Percentiles rank a stretch among this genome's conserved stretches.
Conservation (phyloP, 1,140 invertebrate genomes). For the Branchinecta lynchi region DNA sequence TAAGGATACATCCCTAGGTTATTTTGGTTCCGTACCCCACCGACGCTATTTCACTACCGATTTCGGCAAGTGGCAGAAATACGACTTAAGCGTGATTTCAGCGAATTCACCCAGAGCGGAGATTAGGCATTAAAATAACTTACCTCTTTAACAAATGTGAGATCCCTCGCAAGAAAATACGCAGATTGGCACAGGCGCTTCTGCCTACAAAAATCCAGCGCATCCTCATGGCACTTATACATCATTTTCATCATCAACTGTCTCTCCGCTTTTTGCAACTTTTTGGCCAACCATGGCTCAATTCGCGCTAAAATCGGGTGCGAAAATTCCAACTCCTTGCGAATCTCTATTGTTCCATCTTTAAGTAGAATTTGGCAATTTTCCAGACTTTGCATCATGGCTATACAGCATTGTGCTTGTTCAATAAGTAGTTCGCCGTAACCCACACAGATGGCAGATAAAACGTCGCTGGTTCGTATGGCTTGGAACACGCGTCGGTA, state of each 20-base stretch:
- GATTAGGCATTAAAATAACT: neutral
- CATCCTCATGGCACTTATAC: constrained; percentile 3
- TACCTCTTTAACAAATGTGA: constrained; percentile 1
- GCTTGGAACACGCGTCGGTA: neutral
- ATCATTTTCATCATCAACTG: constrained; percentile 6
- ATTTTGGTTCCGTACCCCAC: too few species aligned
- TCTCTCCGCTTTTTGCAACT: neutral
- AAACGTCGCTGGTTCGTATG: neutral
- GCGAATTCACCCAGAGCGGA: too few species aligned
- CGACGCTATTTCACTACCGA: too few species aligned
- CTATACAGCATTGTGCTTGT: neutral
- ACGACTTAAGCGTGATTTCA: too few species aligned
- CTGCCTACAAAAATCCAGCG: neutral
- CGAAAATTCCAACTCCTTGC: neutral
- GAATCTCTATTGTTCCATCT: neutral
- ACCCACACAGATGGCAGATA: neutral
- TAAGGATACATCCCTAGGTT: too few species aligned
- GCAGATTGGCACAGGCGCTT: neutral
- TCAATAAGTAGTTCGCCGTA: neutral
- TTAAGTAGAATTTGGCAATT: neutral
- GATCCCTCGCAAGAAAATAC: constrained; percentile 3
- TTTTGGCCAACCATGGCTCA: neutral
- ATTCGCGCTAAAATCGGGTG: neutral
- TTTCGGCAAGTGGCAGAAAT: too few species aligned
- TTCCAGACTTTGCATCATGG: neutral